Conservation (phyloP, 92 coral and sea anemone species). For the Zoanthus sansibaricus region DNA sequence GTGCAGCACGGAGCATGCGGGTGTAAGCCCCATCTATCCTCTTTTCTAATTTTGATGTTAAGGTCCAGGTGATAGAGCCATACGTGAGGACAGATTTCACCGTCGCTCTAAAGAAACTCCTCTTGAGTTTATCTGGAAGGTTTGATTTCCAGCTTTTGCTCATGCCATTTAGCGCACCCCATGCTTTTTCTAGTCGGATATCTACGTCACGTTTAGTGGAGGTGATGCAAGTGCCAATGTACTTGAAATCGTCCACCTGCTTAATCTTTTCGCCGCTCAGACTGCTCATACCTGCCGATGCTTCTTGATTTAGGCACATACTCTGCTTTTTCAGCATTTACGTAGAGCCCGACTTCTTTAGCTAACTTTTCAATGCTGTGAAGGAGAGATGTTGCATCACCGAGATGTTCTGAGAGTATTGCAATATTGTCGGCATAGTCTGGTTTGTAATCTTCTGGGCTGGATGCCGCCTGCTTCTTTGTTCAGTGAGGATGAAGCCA, state of each 20-base stretch:
- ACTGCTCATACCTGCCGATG: background rate
- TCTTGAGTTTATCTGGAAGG: slow-evolving; percentile 30
- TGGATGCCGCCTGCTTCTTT: slow-evolving; percentile 46
- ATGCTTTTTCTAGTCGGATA: slow-evolving; percentile 44
- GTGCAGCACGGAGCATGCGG: too few relatives aligned
- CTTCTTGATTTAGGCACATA: slow-evolving; percentile 35
- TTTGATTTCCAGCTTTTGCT: slow-evolving; percentile 45
- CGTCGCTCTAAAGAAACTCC: too few relatives aligned
- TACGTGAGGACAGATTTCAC: too few relatives aligned
- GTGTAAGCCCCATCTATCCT: too few relatives aligned
- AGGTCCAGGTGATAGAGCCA: too few relatives aligned
- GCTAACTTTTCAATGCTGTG: slow-evolving; percentile 42
- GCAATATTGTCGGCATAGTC: slow-evolving; percentile 65
- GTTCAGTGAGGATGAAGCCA: slow-evolving; percentile 35
- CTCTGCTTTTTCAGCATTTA: slow-evolving; percentile 10
- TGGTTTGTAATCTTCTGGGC: slow-evolving; percentile 52
- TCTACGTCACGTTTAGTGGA: slow-evolving; percentile 55
- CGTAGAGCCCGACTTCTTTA: slow-evolving; percentile 28
- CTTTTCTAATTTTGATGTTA: too few relatives aligned
- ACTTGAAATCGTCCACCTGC: slow-evolving; percentile 16
- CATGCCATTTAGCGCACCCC: slow-evolving; percentile 51
- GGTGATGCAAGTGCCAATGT: slow-evolving; percentile 52
- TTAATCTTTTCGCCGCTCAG: background rate
- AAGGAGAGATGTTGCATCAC: slow-evolving; percentile 46
- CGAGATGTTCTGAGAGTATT: slow-evolving; percentile 27